Evolutionary conservation across 2,113 vertebrate genomes (phyloP), one percentile per base, ranked within the genome.

Genomic region (Mormyrus lacerda): DNA sequence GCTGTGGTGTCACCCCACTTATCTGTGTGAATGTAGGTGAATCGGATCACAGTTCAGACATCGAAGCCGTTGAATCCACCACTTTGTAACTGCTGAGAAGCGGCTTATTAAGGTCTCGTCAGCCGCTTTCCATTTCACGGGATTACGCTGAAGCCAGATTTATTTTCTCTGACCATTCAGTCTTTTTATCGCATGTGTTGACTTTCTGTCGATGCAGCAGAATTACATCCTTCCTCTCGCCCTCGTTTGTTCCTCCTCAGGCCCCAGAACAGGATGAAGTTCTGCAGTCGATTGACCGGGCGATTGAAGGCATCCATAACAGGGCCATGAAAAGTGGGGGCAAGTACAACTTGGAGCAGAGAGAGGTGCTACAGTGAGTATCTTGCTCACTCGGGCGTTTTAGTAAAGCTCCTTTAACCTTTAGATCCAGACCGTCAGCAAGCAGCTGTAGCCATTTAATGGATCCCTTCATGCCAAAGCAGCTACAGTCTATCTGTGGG

Each of bases 301-400:
- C 98, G 3, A 99, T 99, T 0, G 98, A 99, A 92, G 97, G 97
- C 31, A 97, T 99, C 92, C 98, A 99, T 93, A 99, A 99, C 1
- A 96, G 97, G 0, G 98, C 98, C 92, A 97, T 99, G 97, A 97
- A 97, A 87, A 98, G 98, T 0, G 97, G 97, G 7, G 98, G 98
- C 47, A 99, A 98, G 95, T 99, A 99, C 95, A 99, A 99, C 93
- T 94, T 99, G 93, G 98, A 99, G 89, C 98, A 99, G 93, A 96
- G 98, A 6, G 98, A 99, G 84, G 97, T 99, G 86, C 96, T 99
- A 8, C 98, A 99, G 98, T 99, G 92, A 98, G 98, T 97, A 0
- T 0, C 44, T 42, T 58, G 11, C 42, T 55, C 85, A 15, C 85
- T 27, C 27, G 2, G 10, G n/a, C 11, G 47, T 86, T 42, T 15